Base-by-base conservation (phyloP, 2,797 vertebrate genomes). In the Knipowitschia caucasica region DNA sequence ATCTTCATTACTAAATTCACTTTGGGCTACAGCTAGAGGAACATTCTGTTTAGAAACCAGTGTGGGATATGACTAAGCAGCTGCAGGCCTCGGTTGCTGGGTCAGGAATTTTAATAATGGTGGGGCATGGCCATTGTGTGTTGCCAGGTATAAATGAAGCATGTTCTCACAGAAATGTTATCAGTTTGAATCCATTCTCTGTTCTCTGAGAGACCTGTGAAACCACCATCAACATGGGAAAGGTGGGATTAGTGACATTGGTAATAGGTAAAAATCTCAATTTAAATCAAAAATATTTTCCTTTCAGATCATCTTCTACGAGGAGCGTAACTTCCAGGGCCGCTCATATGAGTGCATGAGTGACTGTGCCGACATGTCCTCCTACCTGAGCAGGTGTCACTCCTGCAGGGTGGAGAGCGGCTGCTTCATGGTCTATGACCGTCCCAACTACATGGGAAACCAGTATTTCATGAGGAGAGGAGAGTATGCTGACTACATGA, bases 251-350 rank as follows among this genome's bases (percentile, higher is more conserved):
- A 4, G 6, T 12, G 1, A 14, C 24, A 43, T 21, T 12, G 15
- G 31, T 14, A 30, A 18, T 42, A n/a, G n/a, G 50, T 4, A 52
- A n/a, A n/a, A n/a, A n/a, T n/a, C n/a, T n/a, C n/a, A n/a, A n/a
- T n/a, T n/a, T n/a, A n/a, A n/a, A 44, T 29, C n/a, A n/a, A n/a
- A n/a, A n/a, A n/a, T n/a, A n/a, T n/a, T n/a, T n/a, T n/a, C n/a
- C n/a, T 36, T 69, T 43, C 59, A 93, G 88, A 84, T 90, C 53
- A 85, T 61, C 63, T 90, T 89, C 50, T 85, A 76, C 53, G 83
- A 86, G 73, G 83, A 86, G 11, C 81, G 51, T 45, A 80, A 85
- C 77, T 91, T 92, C 73, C 78, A 83, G 84, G 85, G 88, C 26
- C 85, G 81, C 45, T 86, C 73, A 60, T 89, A 87, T 64, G 88